A percentile compares a stretch with the other conserved stretches of the same genome.
These are phyloP conservation scores for Xanthorhoe designata DNA, from an alignment of 2,888 invertebrate genomes.

Conservation along the genomic window DNA sequence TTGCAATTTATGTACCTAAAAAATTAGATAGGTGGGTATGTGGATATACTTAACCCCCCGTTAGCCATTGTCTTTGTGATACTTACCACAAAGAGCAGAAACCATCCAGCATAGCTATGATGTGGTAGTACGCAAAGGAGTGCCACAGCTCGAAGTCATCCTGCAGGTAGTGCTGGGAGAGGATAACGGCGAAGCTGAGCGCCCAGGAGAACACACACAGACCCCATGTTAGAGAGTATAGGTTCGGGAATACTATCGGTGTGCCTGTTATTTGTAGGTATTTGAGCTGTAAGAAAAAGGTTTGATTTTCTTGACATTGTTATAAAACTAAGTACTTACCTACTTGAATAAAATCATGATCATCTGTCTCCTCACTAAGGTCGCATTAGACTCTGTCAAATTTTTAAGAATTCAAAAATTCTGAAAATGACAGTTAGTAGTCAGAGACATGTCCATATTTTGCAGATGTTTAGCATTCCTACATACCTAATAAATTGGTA, in stretches of 20 bases:
- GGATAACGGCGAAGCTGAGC: slow-evolving; percentile 87
- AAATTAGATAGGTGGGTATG: not conserved
- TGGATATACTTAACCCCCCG: too few relatives aligned
- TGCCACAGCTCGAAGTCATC: slow-evolving; percentile 90
- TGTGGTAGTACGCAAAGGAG: slow-evolving; percentile 90
- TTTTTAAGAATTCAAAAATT: too few relatives aligned
- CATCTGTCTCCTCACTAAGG: too few relatives aligned
- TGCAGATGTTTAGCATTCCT: too few relatives aligned
- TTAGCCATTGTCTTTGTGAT: not conserved
- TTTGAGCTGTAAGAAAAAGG: slow-evolving; percentile 78
- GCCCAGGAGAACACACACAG: slow-evolving; percentile 89
- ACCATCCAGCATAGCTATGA: slow-evolving; percentile 90
- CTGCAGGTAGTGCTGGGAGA: slow-evolving; percentile 89
- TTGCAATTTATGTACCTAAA: slow-evolving; percentile 88
- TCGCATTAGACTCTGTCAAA: too few relatives aligned
- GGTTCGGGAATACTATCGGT: slow-evolving; percentile 88
- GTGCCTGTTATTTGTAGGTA: slow-evolving; percentile 87
- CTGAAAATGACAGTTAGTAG: too few relatives aligned
- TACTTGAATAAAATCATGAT: too few relatives aligned
- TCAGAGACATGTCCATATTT: too few relatives aligned
- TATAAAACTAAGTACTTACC: too few relatives aligned
- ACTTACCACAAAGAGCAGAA: slow-evolving; percentile 89
- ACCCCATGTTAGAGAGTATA: slow-evolving; percentile 87
- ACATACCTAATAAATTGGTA: too few relatives aligned
- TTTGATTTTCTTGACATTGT: not conserved